These are phyloP conservation scores for Pedetes capensis DNA, from an alignment of 2,113 vertebrate genomes.

Conservation along the genomic window DNA sequence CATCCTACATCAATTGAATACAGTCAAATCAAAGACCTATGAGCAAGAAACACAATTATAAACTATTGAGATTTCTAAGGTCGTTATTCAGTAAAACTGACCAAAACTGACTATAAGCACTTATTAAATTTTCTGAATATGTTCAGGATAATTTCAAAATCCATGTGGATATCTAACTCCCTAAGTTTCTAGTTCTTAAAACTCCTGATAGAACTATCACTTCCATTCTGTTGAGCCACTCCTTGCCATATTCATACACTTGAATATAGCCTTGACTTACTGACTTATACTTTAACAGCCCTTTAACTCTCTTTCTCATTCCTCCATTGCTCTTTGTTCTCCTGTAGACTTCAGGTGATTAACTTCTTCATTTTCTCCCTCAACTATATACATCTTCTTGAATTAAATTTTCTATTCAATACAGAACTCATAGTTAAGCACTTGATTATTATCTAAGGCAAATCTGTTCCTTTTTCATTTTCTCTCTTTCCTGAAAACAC, in stretches of 20 bases:
- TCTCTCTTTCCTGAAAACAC: neutral
- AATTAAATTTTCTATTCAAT: neutral
- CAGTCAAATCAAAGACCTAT: neutral
- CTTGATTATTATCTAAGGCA: neutral
- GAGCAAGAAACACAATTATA: neutral
- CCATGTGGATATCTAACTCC: neutral
- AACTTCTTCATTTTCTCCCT: neutral
- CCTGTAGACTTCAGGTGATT: neutral
- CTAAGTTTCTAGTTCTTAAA: too few relatives aligned
- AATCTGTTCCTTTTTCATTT: neutral
- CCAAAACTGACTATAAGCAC: neutral
- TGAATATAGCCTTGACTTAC: neutral
- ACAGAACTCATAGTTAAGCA: neutral
- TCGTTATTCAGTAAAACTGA: neutral
- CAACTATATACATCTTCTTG: neutral
- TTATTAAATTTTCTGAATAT: neutral
- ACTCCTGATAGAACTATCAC: neutral
- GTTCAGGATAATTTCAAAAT: neutral
- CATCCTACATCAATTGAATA: neutral
- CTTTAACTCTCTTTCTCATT: neutral
- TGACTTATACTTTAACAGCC: neutral
- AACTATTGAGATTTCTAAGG: neutral
- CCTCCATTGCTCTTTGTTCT: neutral
- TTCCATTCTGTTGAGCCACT: neutral
- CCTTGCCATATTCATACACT: neutral